Evolutionary conservation across 2,888 invertebrate genomes (phyloP).

Genomic region (Agrenia bidenticulata): DNA sequence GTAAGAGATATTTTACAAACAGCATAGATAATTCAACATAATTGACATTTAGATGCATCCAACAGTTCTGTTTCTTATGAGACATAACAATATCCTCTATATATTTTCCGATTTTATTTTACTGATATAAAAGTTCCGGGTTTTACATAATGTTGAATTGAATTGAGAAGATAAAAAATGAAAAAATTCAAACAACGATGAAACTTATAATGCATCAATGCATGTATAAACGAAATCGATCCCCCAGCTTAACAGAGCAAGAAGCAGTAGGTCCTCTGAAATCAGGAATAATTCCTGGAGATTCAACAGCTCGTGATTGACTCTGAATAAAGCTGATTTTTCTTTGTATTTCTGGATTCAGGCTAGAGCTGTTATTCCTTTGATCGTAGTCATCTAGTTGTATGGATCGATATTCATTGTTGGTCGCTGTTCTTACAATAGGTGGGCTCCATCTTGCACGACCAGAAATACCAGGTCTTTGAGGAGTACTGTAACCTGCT

Average conservation of each 20-base stretch:
- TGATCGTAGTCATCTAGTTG: conserved; percentile 17
- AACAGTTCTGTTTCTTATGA: too few relatives aligned
- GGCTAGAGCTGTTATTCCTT: conserved; percentile 30
- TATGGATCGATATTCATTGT: not conserved
- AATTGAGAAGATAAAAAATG: too few relatives aligned
- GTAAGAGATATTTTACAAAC: too few relatives aligned
- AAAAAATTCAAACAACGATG: too few relatives aligned
- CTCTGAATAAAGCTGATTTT: conserved; percentile 49
- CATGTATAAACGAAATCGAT: conserved; percentile 47
- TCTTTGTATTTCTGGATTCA: conserved; percentile 51
- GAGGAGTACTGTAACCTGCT: not conserved
- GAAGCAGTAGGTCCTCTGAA: conserved; percentile 47
- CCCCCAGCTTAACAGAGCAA: conserved; percentile 46
- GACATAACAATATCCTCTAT: too few relatives aligned
- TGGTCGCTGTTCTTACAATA: conserved; percentile 34
- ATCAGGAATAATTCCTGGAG: conserved; percentile 40
- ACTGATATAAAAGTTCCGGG: too few relatives aligned
- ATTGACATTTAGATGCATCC: too few relatives aligned
- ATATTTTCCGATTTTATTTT: too few relatives aligned
- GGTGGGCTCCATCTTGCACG: conserved; percentile 29
- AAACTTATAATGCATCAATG: conserved; percentile 6
- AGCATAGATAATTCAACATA: too few relatives aligned
- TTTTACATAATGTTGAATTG: too few relatives aligned
- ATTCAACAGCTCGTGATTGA: conserved; percentile 33
- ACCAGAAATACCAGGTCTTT: not conserved